Evolutionary conservation across 2,888 invertebrate species (phyloP).

Genomic region (Cephus runcator): DNA sequence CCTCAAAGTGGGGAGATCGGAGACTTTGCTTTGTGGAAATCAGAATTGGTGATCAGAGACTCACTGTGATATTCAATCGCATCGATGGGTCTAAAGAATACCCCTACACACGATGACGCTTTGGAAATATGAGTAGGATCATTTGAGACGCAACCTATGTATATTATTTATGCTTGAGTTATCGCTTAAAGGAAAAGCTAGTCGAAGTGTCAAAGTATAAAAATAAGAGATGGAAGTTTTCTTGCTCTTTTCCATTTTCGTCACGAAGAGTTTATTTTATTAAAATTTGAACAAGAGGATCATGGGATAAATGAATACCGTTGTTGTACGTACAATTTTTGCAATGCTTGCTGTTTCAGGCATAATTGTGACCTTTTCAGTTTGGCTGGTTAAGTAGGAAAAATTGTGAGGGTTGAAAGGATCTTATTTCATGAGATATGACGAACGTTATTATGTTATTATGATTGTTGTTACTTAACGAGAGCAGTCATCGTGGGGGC

Average conservation of each 20-base stretch:
- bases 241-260: background rate
- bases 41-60: no score
- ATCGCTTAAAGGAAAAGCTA: background rate
- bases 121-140: no score
- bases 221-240: background rate
- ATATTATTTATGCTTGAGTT: no score
- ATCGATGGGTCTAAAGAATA: no score
- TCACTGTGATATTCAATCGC: no score
- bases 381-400: background rate
- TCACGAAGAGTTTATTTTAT: background rate
- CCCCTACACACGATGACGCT: no score
- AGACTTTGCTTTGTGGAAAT: no score
- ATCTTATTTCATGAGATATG: constrained; percentile 19
- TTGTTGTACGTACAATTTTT: background rate
- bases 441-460: constrained; percentile 20
- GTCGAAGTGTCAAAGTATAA: background rate
- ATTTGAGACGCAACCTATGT: no score
- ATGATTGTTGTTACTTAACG: constrained; percentile 30
- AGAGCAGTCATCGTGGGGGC: background rate
- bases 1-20: no score
- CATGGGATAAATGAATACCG: background rate
- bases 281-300: background rate
- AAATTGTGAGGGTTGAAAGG: background rate
- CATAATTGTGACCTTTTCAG: background rate
- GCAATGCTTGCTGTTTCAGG: background rate